Evolutionary conservation across 2,113 vertebrate genomes (phyloP).

Genomic region (Gavia stellata): DNA sequence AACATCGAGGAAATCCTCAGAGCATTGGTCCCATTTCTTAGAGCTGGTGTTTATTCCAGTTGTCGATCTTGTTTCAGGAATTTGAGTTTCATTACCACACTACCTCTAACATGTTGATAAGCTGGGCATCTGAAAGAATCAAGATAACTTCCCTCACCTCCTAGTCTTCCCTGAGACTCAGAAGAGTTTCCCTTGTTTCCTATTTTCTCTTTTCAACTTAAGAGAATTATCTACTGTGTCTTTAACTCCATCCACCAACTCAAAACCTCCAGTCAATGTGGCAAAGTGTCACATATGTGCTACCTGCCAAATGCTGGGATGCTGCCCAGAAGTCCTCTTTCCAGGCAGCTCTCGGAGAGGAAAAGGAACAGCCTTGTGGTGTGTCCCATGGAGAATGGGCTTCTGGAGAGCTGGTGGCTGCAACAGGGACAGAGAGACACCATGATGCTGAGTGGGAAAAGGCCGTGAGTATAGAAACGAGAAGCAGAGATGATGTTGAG

Average conservation of each 20-base stretch:
- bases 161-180: neutral
- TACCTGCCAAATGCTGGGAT: rapidly evolving
- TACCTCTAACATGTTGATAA: neutral
- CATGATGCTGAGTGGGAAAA: neutral
- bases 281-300: rapidly evolving
- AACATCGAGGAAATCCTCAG: neutral
- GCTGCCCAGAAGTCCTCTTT: neutral
- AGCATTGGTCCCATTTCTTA: neutral
- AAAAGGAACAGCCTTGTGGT: neutral
- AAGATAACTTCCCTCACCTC: neutral
- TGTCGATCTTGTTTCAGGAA: neutral
- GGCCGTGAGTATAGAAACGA: neutral
- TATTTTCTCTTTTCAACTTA: neutral
- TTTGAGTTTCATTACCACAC: neutral
- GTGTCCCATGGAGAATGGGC: no score
- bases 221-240: neutral
- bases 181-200: neutral
- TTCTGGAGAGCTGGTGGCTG: neutral
- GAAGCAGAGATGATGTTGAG: neutral
- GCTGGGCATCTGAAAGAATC: neutral
- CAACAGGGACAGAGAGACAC: neutral
- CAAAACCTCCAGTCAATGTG: rapidly evolving
- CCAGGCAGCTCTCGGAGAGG: neutral
- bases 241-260: neutral
- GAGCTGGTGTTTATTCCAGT: neutral